Conservation (phyloP, 2,797 vertebrate genomes). For the Cetoscarus ocellatus region DNA sequence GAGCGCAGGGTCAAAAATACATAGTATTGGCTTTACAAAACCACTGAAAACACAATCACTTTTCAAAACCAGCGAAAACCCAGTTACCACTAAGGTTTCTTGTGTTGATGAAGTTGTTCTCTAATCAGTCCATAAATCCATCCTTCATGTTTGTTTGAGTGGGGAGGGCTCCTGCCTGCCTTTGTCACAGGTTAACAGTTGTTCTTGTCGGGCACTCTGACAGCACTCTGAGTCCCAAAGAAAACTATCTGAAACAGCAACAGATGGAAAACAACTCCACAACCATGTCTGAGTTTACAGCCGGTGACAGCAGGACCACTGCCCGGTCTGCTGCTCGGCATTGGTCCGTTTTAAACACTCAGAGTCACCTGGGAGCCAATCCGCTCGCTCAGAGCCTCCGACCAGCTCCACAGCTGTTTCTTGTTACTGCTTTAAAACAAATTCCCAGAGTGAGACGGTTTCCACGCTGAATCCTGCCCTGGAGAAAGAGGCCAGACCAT, state of each 20-base stretch:
- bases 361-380: conserved; percentile 2
- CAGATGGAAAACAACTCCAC: conserved; percentile 17
- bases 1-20: no score
- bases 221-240: conserved; percentile 14
- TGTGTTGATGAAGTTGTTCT: conserved; percentile 25
- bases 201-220: conserved; percentile 12
- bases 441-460: conserved; percentile 79
- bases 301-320: not conserved
- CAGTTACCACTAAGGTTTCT: no score
- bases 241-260: conserved; percentile 31
- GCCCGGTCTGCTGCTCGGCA: not conserved
- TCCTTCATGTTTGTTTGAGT: not conserved
- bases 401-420: conserved; percentile 82
- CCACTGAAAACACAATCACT: no score
- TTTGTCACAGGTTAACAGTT: conserved; percentile 14
- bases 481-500: conserved; percentile 66
- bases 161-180: not conserved
- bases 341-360: not conserved
- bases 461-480: conserved; percentile 75
- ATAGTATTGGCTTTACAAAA: no score
- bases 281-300: conserved; percentile 10
- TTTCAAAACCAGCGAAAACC: no score
- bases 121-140: conserved; percentile 19
- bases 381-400: conserved; percentile 51
- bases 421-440: conserved; percentile 84